Evolutionary conservation across 1,140 invertebrate genomes (phyloP), one percentile per base, ranked within the genome.

Genomic region (Euwallacea similis): DNA sequence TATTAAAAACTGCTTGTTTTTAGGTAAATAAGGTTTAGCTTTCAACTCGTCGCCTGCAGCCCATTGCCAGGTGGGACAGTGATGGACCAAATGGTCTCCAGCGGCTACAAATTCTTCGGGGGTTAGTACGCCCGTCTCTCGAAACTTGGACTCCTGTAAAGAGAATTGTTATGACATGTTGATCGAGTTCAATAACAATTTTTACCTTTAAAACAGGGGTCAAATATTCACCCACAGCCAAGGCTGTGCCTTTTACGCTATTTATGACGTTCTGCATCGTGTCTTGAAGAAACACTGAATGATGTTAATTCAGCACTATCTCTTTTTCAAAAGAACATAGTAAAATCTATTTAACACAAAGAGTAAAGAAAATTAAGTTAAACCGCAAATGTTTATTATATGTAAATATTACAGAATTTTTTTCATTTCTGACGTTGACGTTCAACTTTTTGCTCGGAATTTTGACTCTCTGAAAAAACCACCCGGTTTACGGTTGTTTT

Each of bases 11-110:
- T 99, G 98, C 85, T 99, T 99, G 76, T 98, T 93, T 78, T 89
- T 88, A 8, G 96, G 96, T 67, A 98, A 86, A 84, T 98, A 98
- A 6, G 91, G 83, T 80, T 96, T 93, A 10, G 88, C 84, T 84
- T 92, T 93, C 7, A 89, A 85, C 78, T 96, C 91, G 81, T 98
- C 96, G 0, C 95, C 96, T 21, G 88, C 86, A 3, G 94, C 90
- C 98, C 98, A 99, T 78, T 98, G 94, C 98, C 98, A 99, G 0
- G 98, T 99, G 0, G 98, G 98, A 83, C 97, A 99, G 82, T 99
- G 97, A 84, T 99, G 97, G 0, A 99, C 97, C 16, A 99, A 83
- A 82, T 99, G 97, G 83, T 99, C 98, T 6, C 98, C 98, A 65
- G 97, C 97, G 59, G 92, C 94, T 1, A 99, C 90, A 89, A 98